Base-by-base conservation (phyloP, 2,113 vertebrate genomes). In the Bubo bubo region DNA sequence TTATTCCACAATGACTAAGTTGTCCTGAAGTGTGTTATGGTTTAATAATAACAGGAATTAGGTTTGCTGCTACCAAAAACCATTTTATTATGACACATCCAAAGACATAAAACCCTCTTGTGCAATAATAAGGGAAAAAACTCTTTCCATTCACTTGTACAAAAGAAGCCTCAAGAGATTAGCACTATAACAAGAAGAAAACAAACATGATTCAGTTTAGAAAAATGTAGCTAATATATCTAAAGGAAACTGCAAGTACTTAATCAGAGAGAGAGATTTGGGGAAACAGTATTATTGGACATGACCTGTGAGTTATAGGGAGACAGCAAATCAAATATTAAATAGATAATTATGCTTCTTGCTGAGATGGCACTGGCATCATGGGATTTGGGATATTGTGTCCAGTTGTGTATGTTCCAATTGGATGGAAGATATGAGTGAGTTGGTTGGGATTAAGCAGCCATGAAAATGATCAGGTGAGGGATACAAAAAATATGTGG, bases 11-110 rank as follows among this genome's bases (percentile, higher is more conserved):
- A 22, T 97, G 96, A 97, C 93, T 96, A 96, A 96, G 79, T 95
- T 83, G 58, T 96, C 82, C 94, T 97, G 79, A 96, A 79, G 37
- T 92, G 77, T 91, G 82, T 94, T 97, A 73, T 30, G 62, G 63
- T 95, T 96, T 96, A 96, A 97, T 93, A 96, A 95, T 82, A 96
- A 93, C 93, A 95, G 90, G 90, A 96, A 96, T 94, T 94, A 93
- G 75, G 71, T 90, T 92, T 96, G 58, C 90, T 95, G 93, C 82
- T 93, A 96, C 96, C 92, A 90, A 95, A 95, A 94, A 66, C 92
- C 82, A 88, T 95, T 96, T 96, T 73, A 71, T 94, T 93, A 94
- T 96, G 95, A 96, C 93, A 94, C 85, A 86, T 93, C 53, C 67
- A 55, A 90, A 96, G 92, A 92, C 92, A 86, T 58, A 79, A 97